Evolutionary conservation across 2,797 vertebrate genomes (phyloP), one percentile per base, ranked within the genome.

Genomic region (Anguilla pacifica): DNA sequence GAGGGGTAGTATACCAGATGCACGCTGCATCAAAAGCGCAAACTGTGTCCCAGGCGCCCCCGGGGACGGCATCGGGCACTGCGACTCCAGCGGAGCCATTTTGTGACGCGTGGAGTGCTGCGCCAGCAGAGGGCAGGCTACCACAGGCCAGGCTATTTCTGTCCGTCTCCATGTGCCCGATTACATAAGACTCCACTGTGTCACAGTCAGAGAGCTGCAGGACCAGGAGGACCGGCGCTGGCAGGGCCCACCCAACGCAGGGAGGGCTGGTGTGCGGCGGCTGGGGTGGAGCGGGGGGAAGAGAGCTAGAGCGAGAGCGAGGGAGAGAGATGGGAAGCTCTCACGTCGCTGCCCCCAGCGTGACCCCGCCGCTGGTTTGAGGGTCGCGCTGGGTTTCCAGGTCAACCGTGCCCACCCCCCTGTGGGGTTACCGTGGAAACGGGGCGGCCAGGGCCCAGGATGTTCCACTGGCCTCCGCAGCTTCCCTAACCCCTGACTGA

Each of bases 121-220:
- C 10, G 87, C 94, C 95, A 94, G 93, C 91, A 94, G 95, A 94
- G 95, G 94, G 94, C 95, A 94, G 92, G 88, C 88, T 90, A 89
- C 93, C 91, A 93, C 93, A 95, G 92, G 92, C 92, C 92, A 93
- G 90, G 91, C 94, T 95, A 95, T 95, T 95, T 95, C 93, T 89
- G 94, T 95, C 92, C 90, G 92, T 93, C 93, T 94, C 94, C 92
- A 93, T 91, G 92, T 92, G 93, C 93, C 94, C 90, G 93, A 95
- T 96, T 95, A 95, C 94, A 95, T 95, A 95, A 96, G 93, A 92
- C 86, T 64, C 94, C 79, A 22, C 43, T 86, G 70, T 83, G 81
- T 93, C 94, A 94, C 93, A 92, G 93, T 94, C 93, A 93, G 93
- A 46, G 9, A 93, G 94, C 93, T 93, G 94, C 93, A 94, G 92